Evolutionary conservation across 1,140 invertebrate species (phyloP), one percentile per base, ranked within the genome.

Genomic region (Plutomurus gul): DNA sequence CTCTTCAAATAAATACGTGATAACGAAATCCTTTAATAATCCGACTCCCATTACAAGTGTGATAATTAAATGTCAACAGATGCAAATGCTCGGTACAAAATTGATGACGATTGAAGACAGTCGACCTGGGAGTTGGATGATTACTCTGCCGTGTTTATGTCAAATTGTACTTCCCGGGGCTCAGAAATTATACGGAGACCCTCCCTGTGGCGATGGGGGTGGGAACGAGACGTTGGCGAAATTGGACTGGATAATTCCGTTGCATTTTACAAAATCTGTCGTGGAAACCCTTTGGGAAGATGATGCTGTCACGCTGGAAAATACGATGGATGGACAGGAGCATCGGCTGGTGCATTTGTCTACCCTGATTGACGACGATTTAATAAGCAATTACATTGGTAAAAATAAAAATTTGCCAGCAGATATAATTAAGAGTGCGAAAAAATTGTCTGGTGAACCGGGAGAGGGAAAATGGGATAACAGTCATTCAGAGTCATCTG

Each of bases 1-100:
- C 11, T 20, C 71, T 16, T 65, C 77, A 6, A 79, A 75, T 39
- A 74, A 79, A 51, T 79, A 73, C 16, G 37, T 79, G 7, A 18
- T 79, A 1, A 79, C 77, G 7, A 65, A 65, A 65, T 30, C 16
- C 18, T 13, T 0, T 13, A 0, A n/a, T n/a, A n/a, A n/a, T n/a
- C n/a, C n/a, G n/a, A n/a, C 27, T 33, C 8, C 30, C 4, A n/a
- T 6, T 36, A 30, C 25, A n/a, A n/a, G 25, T 5, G 25, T 65
- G 16, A n/a, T 6, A 33, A 16, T 65, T 16, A 10, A 65, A 16
- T 65, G 56, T 18, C 13, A 65, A 33, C 30, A 65, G 30, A 6
- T 36, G 10, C 10, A 5, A 33, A 18, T 6, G 27, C 30, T 7
- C 36, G 16, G n/a, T 7, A 22, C 20, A 36, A 18, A 7, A 33